Conservation (phyloP, 2,797 vertebrate species). For the Yasuhikotakia modesta region DNA sequence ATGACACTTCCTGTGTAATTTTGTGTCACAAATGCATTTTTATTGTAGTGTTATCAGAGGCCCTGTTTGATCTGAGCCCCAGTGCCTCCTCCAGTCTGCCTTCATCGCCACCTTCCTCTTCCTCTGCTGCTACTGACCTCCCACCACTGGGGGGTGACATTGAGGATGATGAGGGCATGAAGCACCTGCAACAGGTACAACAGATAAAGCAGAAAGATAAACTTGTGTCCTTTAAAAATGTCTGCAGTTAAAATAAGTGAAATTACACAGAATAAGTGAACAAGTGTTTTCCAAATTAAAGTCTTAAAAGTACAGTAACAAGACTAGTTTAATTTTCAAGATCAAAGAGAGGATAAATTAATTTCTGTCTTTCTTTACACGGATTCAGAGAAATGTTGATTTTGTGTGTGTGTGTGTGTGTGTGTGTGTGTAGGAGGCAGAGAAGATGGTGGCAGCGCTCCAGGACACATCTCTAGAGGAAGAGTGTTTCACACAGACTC, state of each 20-base stretch:
- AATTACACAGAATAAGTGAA: too few species aligned
- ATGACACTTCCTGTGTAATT: background rate
- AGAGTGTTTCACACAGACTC: conserved; percentile 84
- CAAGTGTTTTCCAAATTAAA: background rate
- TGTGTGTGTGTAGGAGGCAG: conserved; percentile 80
- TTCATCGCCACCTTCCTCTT: conserved; percentile 74
- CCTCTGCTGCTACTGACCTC: conserved; percentile 77
- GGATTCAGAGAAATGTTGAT: background rate
- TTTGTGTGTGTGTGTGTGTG: conserved; percentile 15
- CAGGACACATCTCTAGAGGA: conserved; percentile 91
- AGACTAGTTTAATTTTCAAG: background rate
- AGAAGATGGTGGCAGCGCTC: conserved; percentile 88
- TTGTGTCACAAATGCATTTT: conserved; percentile 13
- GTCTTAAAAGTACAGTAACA: background rate
- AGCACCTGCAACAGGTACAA: conserved; percentile 90
- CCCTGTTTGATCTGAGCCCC: conserved; percentile 71
- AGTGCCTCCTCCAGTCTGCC: conserved; percentile 73
- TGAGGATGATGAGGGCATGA: conserved; percentile 93
- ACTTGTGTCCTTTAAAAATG: background rate
- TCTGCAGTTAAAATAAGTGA: too few species aligned
- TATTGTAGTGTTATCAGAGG: conserved; percentile 55
- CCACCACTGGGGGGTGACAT: conserved; percentile 82
- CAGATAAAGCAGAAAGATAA: background rate
- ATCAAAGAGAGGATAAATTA: background rate
- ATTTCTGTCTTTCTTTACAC: background rate